Evolutionary conservation across 2,113 vertebrate species (phyloP).

Genomic region (Spilogale gracilis): DNA sequence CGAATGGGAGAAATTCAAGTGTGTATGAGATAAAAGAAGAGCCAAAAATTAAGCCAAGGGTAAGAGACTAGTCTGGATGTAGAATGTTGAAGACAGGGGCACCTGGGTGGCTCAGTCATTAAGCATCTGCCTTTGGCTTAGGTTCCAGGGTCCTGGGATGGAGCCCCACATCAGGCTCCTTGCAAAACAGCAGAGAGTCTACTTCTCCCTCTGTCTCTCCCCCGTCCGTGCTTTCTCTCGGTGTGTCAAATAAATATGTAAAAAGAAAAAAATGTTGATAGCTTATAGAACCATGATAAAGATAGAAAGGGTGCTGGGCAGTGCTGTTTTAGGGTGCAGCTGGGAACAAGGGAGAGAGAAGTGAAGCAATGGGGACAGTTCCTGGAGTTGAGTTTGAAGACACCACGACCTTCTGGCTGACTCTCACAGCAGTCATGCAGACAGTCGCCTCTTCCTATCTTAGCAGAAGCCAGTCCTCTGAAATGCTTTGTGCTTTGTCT

Average conservation of each 20-base stretch:
- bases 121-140: neutral
- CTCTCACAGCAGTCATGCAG: neutral
- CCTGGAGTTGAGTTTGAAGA: neutral
- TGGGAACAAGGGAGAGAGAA: neutral
- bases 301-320: neutral
- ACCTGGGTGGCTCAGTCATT: neutral
- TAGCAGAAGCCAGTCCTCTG: neutral
- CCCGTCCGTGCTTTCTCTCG: no score
- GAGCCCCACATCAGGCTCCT: accelerated
- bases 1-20: neutral
- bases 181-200: neutral
- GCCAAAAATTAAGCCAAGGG: neutral
- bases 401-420: neutral
- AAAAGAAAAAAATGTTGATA: neutral
- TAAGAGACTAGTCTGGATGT: neutral
- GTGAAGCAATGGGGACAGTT: neutral
- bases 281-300: neutral
- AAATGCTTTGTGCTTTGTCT: neutral
- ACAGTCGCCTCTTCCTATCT: neutral
- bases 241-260: neutral
- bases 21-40: neutral
- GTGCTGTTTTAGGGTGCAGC: neutral
- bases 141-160: neutral
- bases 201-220: neutral
- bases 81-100: neutral